Base-by-base conservation (phyloP, 2,113 vertebrate genomes). In the Ia io region DNA sequence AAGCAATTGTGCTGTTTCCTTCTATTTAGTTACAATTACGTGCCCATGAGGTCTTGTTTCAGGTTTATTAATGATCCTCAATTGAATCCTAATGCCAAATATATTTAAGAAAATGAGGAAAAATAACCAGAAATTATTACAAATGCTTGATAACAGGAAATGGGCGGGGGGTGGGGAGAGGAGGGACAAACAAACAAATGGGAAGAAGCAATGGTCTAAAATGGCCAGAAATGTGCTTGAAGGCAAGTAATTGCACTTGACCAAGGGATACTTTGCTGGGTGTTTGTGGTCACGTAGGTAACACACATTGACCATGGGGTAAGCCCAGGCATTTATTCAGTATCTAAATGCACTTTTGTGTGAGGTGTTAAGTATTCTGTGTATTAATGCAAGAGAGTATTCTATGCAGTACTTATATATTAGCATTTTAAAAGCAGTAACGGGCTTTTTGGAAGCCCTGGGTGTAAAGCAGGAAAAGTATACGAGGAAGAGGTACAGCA, bases 41-140 rank as follows among this genome's bases (percentile, higher is more conserved):
- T 76, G 40, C 4, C 35, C 14, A 0, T 5, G 25, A 86, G 1
- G 17, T 70, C 25, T 84, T 87, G 44, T 10, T 65, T 44, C 42
- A n/a, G 40, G 16, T 49, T 94, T 70, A 87, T 70, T 87, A 61
- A 91, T 53, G 20, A 84, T 71, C 9, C n/a, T 53, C n/a, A 40
- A 37, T 1, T 40, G 25, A 92, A 88, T 44, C 2, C 12, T 20
- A 88, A 82, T 69, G 30, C 9, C 20, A 78, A 93, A 88, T 44
- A n/a, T 9, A 85, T 83, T 78, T 25, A 71, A 84, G 35, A 73
- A 49, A n/a, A 69, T 7, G 9, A 37, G 11, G 2, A 22, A 32
- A 90, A 61, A 7, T 16, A 47, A 56, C 16, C 4, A 90, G 71
- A 90, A 94, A 84, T 51, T 65, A 93, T 59, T 91, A 1, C 22